phyloP scores from a whole-genome alignment of 1,140 invertebrate species.

The Homalodisca vitripennis region DNA sequence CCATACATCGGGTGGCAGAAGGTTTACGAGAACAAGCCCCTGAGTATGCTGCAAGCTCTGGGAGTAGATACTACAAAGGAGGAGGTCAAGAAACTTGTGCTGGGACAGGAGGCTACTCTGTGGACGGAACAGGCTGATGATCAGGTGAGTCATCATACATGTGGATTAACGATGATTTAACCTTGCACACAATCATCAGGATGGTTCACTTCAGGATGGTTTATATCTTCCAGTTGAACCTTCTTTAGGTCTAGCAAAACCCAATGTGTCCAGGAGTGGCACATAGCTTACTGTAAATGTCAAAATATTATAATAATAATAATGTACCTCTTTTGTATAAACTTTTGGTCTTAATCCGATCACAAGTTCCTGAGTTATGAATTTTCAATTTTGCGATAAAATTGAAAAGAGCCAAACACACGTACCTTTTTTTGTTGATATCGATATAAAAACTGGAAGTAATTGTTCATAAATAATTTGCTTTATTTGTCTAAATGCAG shows the following conservation, averaged over 20 bases:
- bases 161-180: background rate
- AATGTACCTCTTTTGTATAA: background rate
- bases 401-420: too few species aligned
- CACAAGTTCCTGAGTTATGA: too few species aligned
- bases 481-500: too few species aligned
- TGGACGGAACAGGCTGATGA: slow-evolving; percentile 71
- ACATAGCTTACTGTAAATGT: background rate
- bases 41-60: slow-evolving; percentile 49
- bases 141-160: slow-evolving; percentile 10
- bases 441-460: too few species aligned
- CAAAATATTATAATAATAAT: background rate
- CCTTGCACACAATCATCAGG: too few species aligned
- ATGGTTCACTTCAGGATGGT: too few species aligned
- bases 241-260: too few species aligned
- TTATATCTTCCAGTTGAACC: too few species aligned
- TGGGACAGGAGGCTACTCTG: slow-evolving; percentile 72
- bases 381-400: too few species aligned
- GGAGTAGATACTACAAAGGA: slow-evolving; percentile 24
- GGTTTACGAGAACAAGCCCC: slow-evolving; percentile 74
- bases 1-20: slow-evolving; percentile 88
- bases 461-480: too few species aligned
- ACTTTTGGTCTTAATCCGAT: too few species aligned
- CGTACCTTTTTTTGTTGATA: too few species aligned
- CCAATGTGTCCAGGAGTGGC: background rate
- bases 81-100: slow-evolving; percentile 42